phyloP scores from a whole-genome alignment of 2,888 invertebrate species.

The Acronicta aceris region DNA sequence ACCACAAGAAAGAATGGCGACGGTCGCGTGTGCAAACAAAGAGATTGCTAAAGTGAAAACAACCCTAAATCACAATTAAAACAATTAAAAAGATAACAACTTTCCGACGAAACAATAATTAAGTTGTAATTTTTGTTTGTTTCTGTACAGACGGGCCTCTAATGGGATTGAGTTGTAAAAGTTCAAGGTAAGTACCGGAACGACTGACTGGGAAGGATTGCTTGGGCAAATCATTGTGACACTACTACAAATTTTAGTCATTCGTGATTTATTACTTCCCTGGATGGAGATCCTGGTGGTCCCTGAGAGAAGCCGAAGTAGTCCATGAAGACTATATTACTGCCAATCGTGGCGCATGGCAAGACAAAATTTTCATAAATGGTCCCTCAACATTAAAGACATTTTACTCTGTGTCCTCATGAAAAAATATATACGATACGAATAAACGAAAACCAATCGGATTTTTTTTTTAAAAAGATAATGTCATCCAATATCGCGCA shows the following conservation, averaged over 20 bases:
- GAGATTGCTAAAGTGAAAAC: conserved; percentile 60
- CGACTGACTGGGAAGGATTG: conserved; percentile 32
- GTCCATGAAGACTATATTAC: too few species aligned
- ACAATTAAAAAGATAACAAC: conserved; percentile 76
- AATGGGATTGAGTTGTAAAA: conserved; percentile 59
- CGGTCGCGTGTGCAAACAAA: conserved; percentile 55
- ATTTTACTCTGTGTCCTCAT: too few species aligned
- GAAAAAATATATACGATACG: too few species aligned
- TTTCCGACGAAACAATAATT: conserved; percentile 67
- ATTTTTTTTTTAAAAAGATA: too few species aligned
- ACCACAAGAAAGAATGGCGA: conserved; percentile 21
- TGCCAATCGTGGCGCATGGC: too few species aligned
- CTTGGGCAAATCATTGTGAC: conserved; percentile 25
- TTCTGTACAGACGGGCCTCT: conserved; percentile 60
- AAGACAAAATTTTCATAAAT: too few species aligned
- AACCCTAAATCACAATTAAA: conserved; percentile 75
- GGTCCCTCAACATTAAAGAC: too few species aligned
- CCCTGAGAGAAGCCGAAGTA: too few species aligned
- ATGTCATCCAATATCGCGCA: too few species aligned
- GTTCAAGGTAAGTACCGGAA: conserved; percentile 21
- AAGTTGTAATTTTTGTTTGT: conserved; percentile 77
- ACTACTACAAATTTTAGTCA: conserved; percentile 8
- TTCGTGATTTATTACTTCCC: neutral
- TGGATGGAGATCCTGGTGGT: too few species aligned
- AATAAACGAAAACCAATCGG: too few species aligned